Base-by-base conservation (phyloP, 1,140 invertebrate genomes). In the Pachypsylla venusta region DNA sequence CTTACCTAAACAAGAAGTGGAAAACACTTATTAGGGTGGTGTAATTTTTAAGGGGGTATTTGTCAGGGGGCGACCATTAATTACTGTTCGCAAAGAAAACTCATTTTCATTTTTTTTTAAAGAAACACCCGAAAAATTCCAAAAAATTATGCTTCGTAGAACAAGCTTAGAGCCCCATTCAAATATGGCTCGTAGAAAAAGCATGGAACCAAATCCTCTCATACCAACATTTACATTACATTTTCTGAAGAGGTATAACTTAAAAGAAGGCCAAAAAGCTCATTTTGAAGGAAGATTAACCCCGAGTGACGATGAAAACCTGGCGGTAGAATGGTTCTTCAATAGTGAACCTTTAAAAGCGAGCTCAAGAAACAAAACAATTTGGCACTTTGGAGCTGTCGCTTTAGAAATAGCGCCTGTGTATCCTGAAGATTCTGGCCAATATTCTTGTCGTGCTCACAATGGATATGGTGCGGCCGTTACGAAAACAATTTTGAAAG, bases 261-360 rank as follows among this genome's bases (percentile, higher is more conserved):
- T 79, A n/a, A 86, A 90, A 69, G 83, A 87, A 62, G 89, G 93
- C 64, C 81, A 80, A 58, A 89, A 89, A 57, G 90, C 91, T 61
- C 92, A 95, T 71, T 93, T 96, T 65, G 92, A 96, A 74, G 93
- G 89, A 63, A 81, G 87, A 40, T 72, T 95, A 20, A 81, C 82
- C 57, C 93, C 93, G n/a, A 80, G 91, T 7, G 89, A 90, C 66
- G 92, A 96, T 74, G 85, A 88, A 1, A 89, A 85, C 60, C 87
- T 96, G 84, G 78, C 84, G 63, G 89, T 97, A 14, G 93, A 96
- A 73, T 97, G 93, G 93, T 96, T 85, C 80, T 91, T 95, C 65
- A 94, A 97, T 71, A 93, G 92, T 27, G 91, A 93, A 74, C 79
- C 89, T 12, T 74, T 95, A 48, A 80, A 84, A 65, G 82, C 87